Base-by-base conservation (phyloP, 2,113 vertebrate genomes). In the Rhinichthys klamathensis region DNA sequence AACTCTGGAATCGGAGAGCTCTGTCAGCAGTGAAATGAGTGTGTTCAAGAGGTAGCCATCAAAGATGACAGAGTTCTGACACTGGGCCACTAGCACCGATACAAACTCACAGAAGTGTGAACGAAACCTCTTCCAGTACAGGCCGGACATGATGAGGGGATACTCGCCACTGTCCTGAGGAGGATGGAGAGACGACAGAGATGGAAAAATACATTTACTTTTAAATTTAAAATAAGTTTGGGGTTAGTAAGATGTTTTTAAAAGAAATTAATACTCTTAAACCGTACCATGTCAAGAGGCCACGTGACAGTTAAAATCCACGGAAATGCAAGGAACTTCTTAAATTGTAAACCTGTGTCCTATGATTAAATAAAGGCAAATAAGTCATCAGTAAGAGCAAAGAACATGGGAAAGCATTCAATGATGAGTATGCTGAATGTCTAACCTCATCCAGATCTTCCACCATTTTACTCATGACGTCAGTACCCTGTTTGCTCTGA, bases 281-380 rank as follows among this genome's bases (percentile, higher is more conserved):
- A 25, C 32, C 70, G 10, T 93, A 97, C 97, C 90, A 91, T 92
- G 79, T 97, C 95, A 90, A 96, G 92, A 0, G 97, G 96, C 97
- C 97, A 98, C 0, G 96, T 98, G 90, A 98, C 96, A 5, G 97
- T 98, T 86, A 98, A 92, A 92, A 98, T 98, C 97, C 97, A 98
- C 0, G 97, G 97, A 89, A 96, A 97, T 16, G 96, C 97, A 90
- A 98, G 89, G 84, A 98, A 97, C 90, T 95, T 97, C 92, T 98
- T 98, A 84, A 96, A 97, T 91, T 98, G 97, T 90, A 98, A 90
- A 25, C 96, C 95, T 0, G 95, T 92, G 60, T 92, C 94, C 97
- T 98, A 87, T 56, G 91, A 92, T 78, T 58, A 3, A 54, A 60
- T 41, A 70, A 79, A 78, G 72, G 58, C 10, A 82, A 11, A 44